phyloP scores from a whole-genome alignment of 2,888 invertebrate genomes.

The Habroteleia sp. region DNA sequence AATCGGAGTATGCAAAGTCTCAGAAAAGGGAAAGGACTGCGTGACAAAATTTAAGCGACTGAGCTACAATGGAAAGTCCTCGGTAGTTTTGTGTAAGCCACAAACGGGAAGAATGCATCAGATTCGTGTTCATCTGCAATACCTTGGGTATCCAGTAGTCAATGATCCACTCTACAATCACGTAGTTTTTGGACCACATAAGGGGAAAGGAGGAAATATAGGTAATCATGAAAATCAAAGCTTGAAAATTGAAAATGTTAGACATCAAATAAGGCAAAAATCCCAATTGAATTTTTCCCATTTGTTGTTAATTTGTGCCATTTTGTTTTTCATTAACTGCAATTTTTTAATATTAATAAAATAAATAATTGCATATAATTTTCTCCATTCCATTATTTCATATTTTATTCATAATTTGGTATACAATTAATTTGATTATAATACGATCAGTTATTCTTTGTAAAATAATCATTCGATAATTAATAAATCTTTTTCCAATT shows the following conservation, averaged over 20 bases:
- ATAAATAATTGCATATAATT: no score
- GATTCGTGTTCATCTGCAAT: constrained; percentile 98
- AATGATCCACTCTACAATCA: constrained; percentile 99
- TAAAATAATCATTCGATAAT: no score
- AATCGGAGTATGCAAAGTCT: constrained; percentile 97
- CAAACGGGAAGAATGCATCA: constrained; percentile 99
- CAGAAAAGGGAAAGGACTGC: constrained; percentile 95
- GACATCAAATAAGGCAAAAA: no score
- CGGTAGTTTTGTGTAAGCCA: constrained; percentile 96
- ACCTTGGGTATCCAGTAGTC: constrained; percentile 97
- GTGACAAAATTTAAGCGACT: constrained; percentile 94
- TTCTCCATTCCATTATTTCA: no score
- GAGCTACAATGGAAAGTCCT: constrained; percentile 93
- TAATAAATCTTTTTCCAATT: constrained; percentile 79
- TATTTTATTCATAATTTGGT: no score
- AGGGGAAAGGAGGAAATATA: constrained; percentile 78
- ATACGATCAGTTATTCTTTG: no score
- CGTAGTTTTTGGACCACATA: constrained; percentile 95
- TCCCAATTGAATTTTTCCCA: no score
- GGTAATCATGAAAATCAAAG: constrained; percentile 38
- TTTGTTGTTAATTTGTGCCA: no score
- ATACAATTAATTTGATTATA: no score
- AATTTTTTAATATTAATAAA: no score
- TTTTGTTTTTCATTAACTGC: no score
- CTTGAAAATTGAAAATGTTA: no score